A percentile compares a stretch with the other conserved stretches of the same genome.
Evolutionary conservation across 2,888 invertebrate genomes (phyloP).

Genomic region (Phaonia tiefii): DNA sequence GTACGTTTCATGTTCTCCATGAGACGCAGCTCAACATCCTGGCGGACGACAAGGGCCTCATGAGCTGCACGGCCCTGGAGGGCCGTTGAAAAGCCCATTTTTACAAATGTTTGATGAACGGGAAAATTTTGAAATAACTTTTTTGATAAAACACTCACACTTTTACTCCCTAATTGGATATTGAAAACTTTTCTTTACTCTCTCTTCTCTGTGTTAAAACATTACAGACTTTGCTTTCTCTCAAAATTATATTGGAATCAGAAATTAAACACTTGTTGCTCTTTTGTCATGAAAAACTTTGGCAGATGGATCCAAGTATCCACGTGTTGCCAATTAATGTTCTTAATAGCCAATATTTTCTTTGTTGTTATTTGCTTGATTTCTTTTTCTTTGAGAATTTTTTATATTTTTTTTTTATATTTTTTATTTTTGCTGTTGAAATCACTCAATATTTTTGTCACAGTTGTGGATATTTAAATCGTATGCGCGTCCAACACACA

Average conservation of each 20-base stretch:
- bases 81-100: conserved; percentile 92
- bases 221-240: neutral
- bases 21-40: conserved; percentile 95
- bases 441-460: conserved; percentile 18
- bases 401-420: neutral
- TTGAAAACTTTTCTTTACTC: too few relatives aligned
- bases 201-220: neutral
- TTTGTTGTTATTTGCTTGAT: neutral
- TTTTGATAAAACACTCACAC: too few relatives aligned
- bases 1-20: conserved; percentile 95
- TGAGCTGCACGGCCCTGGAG: conserved; percentile 94
- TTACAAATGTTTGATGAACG: conserved; percentile 40
- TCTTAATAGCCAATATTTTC: conserved; percentile 21
- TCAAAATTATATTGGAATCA: neutral
- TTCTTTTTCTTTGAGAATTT: neutral
- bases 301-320: neutral
- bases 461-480: neutral
- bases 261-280: conserved; percentile 9
- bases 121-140: conserved; percentile 56
- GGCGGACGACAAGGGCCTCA: conserved; percentile 93
- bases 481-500: too few relatives aligned
- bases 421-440: neutral
- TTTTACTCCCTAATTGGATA: too few relatives aligned
- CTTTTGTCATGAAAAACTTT: neutral
- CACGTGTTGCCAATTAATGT: conserved; percentile 7